Base-by-base conservation (phyloP, 2,797 vertebrate genomes). In the Melanotaenia trifasciata region DNA sequence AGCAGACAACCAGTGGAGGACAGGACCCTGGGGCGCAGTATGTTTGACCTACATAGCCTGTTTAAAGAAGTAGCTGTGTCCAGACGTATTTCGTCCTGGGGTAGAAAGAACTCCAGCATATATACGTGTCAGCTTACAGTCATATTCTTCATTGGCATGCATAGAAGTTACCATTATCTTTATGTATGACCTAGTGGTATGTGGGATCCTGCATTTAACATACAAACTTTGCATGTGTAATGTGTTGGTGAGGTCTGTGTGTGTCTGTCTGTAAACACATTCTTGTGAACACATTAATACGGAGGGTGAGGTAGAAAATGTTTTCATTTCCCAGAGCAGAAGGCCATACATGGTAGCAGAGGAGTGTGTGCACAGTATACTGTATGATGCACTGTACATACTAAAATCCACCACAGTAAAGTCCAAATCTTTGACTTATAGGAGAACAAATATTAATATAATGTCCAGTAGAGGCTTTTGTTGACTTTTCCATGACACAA, bases 1-100 rank as follows among this genome's bases (percentile, higher is more conserved):
- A 0, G 64, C 91, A 26, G 91, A 94, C 84, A 95, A 96, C 93
- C 97, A 98, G 1, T 99, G 98, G 98, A 96, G 98, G 91, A 99
- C 96, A 0, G 98, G 98, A 83, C 98, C 97, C 1, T 99, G 98
- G 98, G 97, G 98, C 93, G 95, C 96, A 89, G 98, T 99, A 98
- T 94, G 97, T 92, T 72, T 83, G 63, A 8, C 67, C 71, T 62
- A 58, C 72, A 51, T 18, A 16, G 5, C 33, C 68, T 66, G 33
- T 69, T 64, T 84, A 38, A 59, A 36, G 57, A 60, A 70, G 67
- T 18, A 54, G 4, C 28, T n/a, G 12, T 2, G 16, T 61, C 18
- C 18, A 58, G 16, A 69, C 38, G 18, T 51, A 10, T 35, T 70
- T 58, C 63, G 28, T 56, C 1, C 24, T 4, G 22, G 4, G n/a